Evolutionary conservation across 2,797 vertebrate species (phyloP), one percentile per base, ranked within the genome.

Genomic region (Notolepis coatsorum): DNA sequence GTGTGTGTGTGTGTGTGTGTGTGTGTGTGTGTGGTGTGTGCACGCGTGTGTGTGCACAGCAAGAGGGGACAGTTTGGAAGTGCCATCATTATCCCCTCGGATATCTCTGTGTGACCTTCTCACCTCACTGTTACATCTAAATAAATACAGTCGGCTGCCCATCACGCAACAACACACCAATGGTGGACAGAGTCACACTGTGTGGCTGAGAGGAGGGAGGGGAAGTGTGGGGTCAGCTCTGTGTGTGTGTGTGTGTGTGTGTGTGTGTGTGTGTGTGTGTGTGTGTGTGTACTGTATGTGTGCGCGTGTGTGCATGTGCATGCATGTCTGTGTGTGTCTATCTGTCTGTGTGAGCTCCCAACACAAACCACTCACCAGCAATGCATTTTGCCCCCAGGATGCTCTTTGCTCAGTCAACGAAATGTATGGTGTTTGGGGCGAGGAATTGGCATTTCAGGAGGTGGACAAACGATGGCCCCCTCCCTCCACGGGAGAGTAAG

Each of bases 351-450:
- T 49, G 45, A 65, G 75, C 67, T 73, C 49, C 68, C 56, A 65
- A 56, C 80, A 78, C 73, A 65, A 61, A 72, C 72, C 76, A 70
- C 79, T 87, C 82, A 81, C 53, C 71, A 70, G 63, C 76, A 68
- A 82, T 69, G 70, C 43, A 71, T 75, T 15, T 55, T 77, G 81
- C 68, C 86, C 86, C 20, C 47, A 24, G 84, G 87, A 84, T 65
- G 84, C 88, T 87, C 81, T 89, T 75, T 84, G 84, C 79, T 80
- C 89, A 65, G 75, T 90, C 84, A 71, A 77, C 80, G 67, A 84
- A 85, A 84, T 61, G 42, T 60, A 49, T n/a, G 52, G 65, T 31
- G 71, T 50, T 65, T 58, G 62, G 79, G 63, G 75, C 30, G 55
- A 71, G 68, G 76, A 72, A 58, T 55, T 72, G 67, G 54, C 75